Evolutionary conservation across 1,140 invertebrate genomes (phyloP), one percentile per base, ranked within the genome.

Genomic region (Drosophila mauritiana): DNA sequence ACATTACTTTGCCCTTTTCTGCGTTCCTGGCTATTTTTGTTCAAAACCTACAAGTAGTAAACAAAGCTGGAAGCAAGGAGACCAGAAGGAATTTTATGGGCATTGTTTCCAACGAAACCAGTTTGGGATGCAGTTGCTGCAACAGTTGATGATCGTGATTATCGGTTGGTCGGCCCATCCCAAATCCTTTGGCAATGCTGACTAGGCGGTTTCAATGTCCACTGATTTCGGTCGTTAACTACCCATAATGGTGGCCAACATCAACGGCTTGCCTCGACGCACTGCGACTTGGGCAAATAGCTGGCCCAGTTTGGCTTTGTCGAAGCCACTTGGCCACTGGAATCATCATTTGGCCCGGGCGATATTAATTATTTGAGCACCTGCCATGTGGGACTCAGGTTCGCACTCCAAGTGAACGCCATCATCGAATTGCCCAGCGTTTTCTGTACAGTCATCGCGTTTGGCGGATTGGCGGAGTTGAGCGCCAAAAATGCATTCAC

Each of bases 381-480:
- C 68, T 72, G 68, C 68, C 52, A 74, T 58, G 48, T 49, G 12
- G 31, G 40, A 63, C 56, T 73, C 56, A 42, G 36, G 46, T 39
- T 73, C 20, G 31, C 56, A 52, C 48, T 58, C 42, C 43, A 75
- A 75, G 72, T 65, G 73, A 75, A 75, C 61, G 73, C 70, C 58
- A 75, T 75, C 57, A 75, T 56, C 53, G 70, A 57, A 74, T 74
- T 39, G 65, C 46, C 52, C 37, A 73, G 68, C 69, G 58, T 31
- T 75, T 75, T 80, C 13, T 80, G 77, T 54, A n/a, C 56, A 74
- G 77, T 80, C 78, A 80, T 80, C 70, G 58, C 59, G 69, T 63
- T 75, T 31, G 45, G 39, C 31, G 27, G 27, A 10, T 75, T 31
- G 45, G 39, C 63, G 36, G 43, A 48, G 63, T 36, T 67, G 45